phyloP scores from a whole-genome alignment of 2,888 invertebrate genomes.

The Euphydryas editha region DNA sequence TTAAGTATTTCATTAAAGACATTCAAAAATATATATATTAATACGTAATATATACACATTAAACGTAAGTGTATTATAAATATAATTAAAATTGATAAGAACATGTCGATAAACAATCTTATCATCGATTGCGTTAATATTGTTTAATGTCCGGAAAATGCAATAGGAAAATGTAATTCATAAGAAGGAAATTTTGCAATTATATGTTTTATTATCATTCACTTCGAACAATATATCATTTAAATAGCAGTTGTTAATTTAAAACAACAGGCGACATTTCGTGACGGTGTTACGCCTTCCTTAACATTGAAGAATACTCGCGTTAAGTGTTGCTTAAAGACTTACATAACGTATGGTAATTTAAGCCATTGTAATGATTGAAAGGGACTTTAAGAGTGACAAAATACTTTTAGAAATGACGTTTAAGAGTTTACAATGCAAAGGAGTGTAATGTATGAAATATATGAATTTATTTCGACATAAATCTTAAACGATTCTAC shows the following conservation, averaged over 20 bases:
- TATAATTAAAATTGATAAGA: background rate
- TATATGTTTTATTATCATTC: background rate
- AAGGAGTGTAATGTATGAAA: too few relatives aligned
- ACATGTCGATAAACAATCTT: background rate
- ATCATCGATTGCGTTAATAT: slow-evolving; percentile 3
- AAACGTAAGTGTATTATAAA: background rate
- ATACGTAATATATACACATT: background rate
- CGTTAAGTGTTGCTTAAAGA: background rate
- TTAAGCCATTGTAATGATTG: background rate
- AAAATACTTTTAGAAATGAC: background rate
- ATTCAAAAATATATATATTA: too few relatives aligned
- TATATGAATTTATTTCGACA: too few relatives aligned
- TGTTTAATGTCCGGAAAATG: slow-evolving; percentile 2
- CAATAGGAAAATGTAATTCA: slow-evolving; percentile 5
- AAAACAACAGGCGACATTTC: background rate
- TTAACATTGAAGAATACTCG: background rate
- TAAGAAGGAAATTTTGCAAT: background rate
- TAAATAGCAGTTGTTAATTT: background rate
- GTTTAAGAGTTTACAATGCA: too few relatives aligned
- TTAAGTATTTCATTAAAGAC: too few relatives aligned
- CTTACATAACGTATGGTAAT: background rate
- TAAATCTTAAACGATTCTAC: too few relatives aligned
- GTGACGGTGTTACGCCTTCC: background rate
- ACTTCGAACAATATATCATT: background rate
- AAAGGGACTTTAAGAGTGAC: background rate